Evolutionary conservation across 2,888 invertebrate species (phyloP), one percentile per base, ranked within the genome.

Genomic region (Leptinotarsa tumamoca): DNA sequence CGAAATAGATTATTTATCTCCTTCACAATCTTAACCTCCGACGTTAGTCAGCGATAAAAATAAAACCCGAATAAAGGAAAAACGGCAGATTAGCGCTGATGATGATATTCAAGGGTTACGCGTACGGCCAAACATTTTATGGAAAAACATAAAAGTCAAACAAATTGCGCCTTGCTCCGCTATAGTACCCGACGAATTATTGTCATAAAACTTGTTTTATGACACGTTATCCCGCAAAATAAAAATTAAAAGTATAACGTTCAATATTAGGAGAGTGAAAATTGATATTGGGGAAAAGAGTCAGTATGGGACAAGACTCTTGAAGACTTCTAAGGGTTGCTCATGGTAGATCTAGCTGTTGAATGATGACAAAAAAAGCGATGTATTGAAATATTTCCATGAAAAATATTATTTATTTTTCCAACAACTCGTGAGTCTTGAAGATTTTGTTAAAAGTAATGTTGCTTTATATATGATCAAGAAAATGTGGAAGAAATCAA

Each of bases 41-140:
- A 23, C 58, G 58, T 58, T 58, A 58, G 58, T 58, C 23, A 23
- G 63, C 43, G 63, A 63, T 63, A 43, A 63, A 21, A 63, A 63
- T 63, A 33, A 63, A 63, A 63, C n/a, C 18, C 43, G 33, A 63
- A 63, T 63, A 63, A 21, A 63, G 63, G 63, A 63, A 63, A 63
- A 63, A 63, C 63, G 63, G 43, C 63, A 63, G 63, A 63, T 63
- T 63, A 63, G 63, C 63, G 33, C 13, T 63, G 63, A 63, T 63
- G 63, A 63, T 63, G 63, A 58, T 58, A 58, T 58, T 58, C 58
- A 58, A 23, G 58, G 23, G 63, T 33, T 63, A 63, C 63, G 63
- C 63, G 63, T 63, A 33, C n/a, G 63, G 63, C 63, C 63, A 18
- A 63, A 63, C 63, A 43, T 63, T 63, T 63, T 63, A 63, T 63